phyloP scores from a whole-genome alignment of 1,140 invertebrate genomes.

The Camponotus vicinus region DNA sequence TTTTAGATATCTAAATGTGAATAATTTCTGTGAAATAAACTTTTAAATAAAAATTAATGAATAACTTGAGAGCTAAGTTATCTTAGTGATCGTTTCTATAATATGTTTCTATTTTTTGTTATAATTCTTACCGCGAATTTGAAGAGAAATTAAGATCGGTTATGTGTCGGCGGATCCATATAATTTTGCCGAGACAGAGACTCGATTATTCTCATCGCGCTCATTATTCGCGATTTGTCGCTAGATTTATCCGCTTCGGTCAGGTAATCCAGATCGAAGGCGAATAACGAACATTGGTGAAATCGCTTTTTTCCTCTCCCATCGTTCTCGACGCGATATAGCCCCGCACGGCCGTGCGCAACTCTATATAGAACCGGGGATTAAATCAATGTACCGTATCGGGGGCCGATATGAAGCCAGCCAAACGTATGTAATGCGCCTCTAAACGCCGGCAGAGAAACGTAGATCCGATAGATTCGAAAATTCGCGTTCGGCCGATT shows the following conservation, averaged over 20 bases:
- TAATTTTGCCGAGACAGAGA: background rate
- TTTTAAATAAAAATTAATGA: too few relatives aligned
- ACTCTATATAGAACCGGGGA: conserved; percentile 70
- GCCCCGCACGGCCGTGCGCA: conserved; percentile 23
- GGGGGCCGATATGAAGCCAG: conserved; percentile 71
- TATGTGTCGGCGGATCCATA: background rate
- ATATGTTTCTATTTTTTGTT: background rate
- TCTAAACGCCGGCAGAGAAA: conserved; percentile 59
- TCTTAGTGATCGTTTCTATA: background rate
- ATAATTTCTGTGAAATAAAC: too few relatives aligned
- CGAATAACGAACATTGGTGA: conserved; percentile 64
- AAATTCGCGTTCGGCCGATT: conserved; percentile 69
- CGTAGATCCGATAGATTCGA: conserved; percentile 69
- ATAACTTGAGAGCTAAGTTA: too few relatives aligned
- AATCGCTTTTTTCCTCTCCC: conserved; percentile 61
- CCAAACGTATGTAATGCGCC: conserved; percentile 72
- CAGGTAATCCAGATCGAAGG: conserved; percentile 71
- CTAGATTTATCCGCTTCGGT: conserved; percentile 23
- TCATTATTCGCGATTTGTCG: conserved; percentile 51
- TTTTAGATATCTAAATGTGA: too few relatives aligned
- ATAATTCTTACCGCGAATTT: background rate
- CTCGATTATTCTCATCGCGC: background rate
- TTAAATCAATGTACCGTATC: conserved; percentile 76
- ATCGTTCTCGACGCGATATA: conserved; percentile 15
- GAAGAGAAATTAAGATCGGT: background rate